Conservation (phyloP, 2,888 invertebrate genomes). For the Prenolepis imparis region DNA sequence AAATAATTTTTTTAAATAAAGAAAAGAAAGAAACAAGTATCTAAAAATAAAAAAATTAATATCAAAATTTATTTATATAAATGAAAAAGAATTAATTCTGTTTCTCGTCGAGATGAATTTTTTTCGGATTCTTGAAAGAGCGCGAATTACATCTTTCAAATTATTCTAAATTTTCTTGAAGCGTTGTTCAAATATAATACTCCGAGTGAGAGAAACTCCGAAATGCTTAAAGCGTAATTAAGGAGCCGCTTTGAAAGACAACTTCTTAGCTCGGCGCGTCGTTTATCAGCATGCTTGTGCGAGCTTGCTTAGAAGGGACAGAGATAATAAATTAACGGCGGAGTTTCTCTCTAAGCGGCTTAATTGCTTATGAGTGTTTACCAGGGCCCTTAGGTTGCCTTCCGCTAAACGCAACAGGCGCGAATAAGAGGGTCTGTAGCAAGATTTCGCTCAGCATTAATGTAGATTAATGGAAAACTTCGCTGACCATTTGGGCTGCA, state of each 20-base stretch:
- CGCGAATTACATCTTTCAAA: not conserved
- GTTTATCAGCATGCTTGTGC: constrained; percentile 55
- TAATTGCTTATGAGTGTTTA: constrained; percentile 72
- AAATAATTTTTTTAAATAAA: too few relatives aligned
- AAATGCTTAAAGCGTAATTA: constrained; percentile 47
- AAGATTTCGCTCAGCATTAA: constrained; percentile 60
- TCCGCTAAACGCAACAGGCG: constrained; percentile 34
- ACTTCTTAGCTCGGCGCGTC: constrained; percentile 46
- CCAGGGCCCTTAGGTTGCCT: constrained; percentile 44
- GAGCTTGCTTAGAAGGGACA: constrained; percentile 64
- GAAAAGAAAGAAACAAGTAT: too few relatives aligned
- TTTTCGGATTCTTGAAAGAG: not conserved
- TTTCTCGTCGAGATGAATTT: not conserved
- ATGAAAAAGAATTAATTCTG: too few relatives aligned
- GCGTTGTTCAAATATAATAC: not conserved
- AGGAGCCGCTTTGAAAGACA: constrained; percentile 43
- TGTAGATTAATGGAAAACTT: constrained; percentile 71
- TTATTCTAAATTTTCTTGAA: constrained; percentile 9
- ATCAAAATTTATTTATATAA: not conserved
- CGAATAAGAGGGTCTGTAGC: constrained; percentile 12
- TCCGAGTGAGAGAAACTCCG: not conserved
- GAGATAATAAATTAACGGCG: constrained; percentile 62
- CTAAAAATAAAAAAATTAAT: too few relatives aligned
- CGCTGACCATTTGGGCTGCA: constrained; percentile 42
- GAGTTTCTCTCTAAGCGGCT: constrained; percentile 60